phyloP scores from a whole-genome alignment of 2,113 vertebrate genomes.

The Craseonycteris thonglongyai region DNA sequence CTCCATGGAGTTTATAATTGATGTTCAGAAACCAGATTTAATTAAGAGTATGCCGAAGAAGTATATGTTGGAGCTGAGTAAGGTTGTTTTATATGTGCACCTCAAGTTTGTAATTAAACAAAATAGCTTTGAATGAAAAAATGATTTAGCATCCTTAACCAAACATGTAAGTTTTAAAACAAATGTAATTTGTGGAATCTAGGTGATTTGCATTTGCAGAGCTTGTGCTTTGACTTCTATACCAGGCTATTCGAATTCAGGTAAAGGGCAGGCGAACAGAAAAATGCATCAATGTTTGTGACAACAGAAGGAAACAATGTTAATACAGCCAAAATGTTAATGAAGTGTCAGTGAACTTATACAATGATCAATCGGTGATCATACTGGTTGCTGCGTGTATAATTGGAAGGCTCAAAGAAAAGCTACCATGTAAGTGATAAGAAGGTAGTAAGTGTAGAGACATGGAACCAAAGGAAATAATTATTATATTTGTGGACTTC shows the following conservation, averaged over 20 bases:
- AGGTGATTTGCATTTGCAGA: conserved; percentile 49
- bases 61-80: conserved; percentile 25
- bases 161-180: conserved; percentile 40
- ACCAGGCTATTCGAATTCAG: conserved; percentile 27
- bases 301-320: background rate
- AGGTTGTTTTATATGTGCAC: conserved; percentile 16
- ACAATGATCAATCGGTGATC: background rate
- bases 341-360: background rate
- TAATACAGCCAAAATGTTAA: background rate
- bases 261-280: background rate
- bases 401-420: background rate
- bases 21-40: conserved; percentile 47
- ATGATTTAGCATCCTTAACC: conserved; percentile 54
- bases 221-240: background rate
- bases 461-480: background rate
- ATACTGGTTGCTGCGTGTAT: background rate
- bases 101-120: conserved; percentile 61
- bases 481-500: background rate
- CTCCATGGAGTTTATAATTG: conserved; percentile 38
- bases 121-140: conserved; percentile 45
- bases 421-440: background rate
- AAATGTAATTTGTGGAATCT: conserved; percentile 50
- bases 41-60: conserved; percentile 46
- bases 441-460: background rate
- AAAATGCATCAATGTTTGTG: background rate